Evolutionary conservation across 1,140 invertebrate genomes (phyloP).

Genomic region (Druon quercuslanigerum): DNA sequence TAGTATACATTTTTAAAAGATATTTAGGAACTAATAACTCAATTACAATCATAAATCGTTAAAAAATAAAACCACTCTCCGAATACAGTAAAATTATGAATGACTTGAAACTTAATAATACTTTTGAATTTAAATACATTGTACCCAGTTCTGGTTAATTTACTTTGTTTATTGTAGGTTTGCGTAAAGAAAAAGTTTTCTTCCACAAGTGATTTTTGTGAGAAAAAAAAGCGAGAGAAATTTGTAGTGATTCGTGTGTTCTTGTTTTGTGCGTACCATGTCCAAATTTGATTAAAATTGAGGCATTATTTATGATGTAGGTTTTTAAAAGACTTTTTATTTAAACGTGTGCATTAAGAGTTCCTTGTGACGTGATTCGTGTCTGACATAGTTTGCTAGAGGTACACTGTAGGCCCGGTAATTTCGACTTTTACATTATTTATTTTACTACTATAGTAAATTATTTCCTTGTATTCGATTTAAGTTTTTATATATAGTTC

Average conservation of each 20-base stretch:
- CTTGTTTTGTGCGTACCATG: conserved; percentile 9
- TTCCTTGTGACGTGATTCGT: conserved; percentile 21
- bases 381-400: conserved; percentile 14
- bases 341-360: conserved; percentile 23
- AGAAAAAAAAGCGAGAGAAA: background rate
- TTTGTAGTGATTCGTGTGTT: conserved; percentile 17
- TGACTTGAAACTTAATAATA: too few relatives aligned
- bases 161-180: background rate
- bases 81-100: too few relatives aligned
- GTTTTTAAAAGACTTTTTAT: background rate
- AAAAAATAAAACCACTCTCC: too few relatives aligned
- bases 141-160: conserved; percentile 8
- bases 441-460: conserved; percentile 21
- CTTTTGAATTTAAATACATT: background rate
- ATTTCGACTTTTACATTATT: background rate
- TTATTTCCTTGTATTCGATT: conserved; percentile 1
- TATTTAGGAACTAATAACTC: too few relatives aligned
- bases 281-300: conserved; percentile 19
- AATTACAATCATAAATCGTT: too few relatives aligned
- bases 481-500: background rate
- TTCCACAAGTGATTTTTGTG: conserved; percentile 26
- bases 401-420: conserved; percentile 7
- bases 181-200: background rate
- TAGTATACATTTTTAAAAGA: too few relatives aligned
- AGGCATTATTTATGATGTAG: background rate